A percentile compares a stretch with the other conserved stretches of the same genome.
Conservation (phyloP, 2,888 invertebrate species). For the Rhingia rostrata region DNA sequence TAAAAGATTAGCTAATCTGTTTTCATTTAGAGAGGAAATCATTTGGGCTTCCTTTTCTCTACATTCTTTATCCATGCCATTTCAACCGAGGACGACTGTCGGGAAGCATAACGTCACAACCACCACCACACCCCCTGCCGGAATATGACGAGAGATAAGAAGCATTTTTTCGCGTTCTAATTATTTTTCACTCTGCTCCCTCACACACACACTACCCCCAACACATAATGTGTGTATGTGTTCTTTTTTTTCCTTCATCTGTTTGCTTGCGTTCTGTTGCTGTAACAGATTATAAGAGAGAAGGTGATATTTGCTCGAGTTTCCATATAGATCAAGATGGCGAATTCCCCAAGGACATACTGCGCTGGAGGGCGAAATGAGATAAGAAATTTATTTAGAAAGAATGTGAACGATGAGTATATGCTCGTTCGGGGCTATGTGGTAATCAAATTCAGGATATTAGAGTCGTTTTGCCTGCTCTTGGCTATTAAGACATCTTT, state of each 20-base stretch:
- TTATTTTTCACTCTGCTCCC: slow-evolving; percentile 44
- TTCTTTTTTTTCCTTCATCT: not conserved
- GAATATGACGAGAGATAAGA: slow-evolving; percentile 51
- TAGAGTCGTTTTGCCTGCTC: slow-evolving; percentile 46
- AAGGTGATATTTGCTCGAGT: slow-evolving; percentile 41
- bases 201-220: not conserved
- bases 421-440: slow-evolving; percentile 5
- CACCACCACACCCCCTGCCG: not conserved
- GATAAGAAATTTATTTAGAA: slow-evolving; percentile 38
- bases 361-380: slow-evolving; percentile 28
- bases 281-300: slow-evolving; percentile 6
- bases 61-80: slow-evolving; percentile 11
- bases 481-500: slow-evolving; percentile 60
- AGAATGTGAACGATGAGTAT: not conserved
- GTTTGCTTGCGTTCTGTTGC: slow-evolving; percentile 1
- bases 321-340: slow-evolving; percentile 56
- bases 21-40: slow-evolving; percentile 66
- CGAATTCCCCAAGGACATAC: slow-evolving; percentile 34
- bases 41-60: slow-evolving; percentile 35
- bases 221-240: too few species aligned
- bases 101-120: not conserved
- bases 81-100: not conserved
- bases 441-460: slow-evolving; percentile 64
- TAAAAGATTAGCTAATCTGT: slow-evolving; percentile 67
- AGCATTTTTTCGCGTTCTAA: slow-evolving; percentile 69